Evolutionary conservation across 2,888 invertebrate species (phyloP), one percentile per base, ranked within the genome.

Genomic region (Stictocephala bisonia): DNA sequence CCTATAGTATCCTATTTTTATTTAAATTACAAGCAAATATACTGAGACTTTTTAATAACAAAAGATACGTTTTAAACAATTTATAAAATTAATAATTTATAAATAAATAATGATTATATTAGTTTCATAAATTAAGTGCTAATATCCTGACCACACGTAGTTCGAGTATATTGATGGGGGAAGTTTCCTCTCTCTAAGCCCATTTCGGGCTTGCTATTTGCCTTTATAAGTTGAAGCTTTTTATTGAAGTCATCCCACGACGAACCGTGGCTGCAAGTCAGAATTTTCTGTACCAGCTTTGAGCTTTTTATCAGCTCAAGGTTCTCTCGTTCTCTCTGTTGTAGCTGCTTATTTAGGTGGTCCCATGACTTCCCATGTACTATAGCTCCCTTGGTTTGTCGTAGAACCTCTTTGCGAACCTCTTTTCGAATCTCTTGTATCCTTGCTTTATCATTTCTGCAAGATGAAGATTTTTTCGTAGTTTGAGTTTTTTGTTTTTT

Each of bases 351-450:
- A 31, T 56, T 56, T 3, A 56, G 56, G 9, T 3, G 1, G 29
- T 56, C 56, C 56, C 56, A 56, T 1, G 56, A 56, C 56, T 56
- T 56, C 9, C 56, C 56, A 31, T 56, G 56, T 4, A 56, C 56
- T 1, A 27, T 31, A 2, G 56, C 26, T 7, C 18, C 1, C 56
- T 56, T 56, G 15, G 56, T 56, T 20, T 56, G 56, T 15, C 56
- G 27, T 1, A 56, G n/a, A 1, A 56, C 22, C 2, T 27, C 27
- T 1, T 31, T n/a, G 29, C 31, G n/a, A n/a, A 9, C n/a, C 24
- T 51, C 51, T 4, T 27, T 4, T 4, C 11, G 6, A 4, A 13
- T 1, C 3, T 13, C 6, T 6, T n/a, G n/a, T n/a, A n/a, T n/a
- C n/a, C n/a, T n/a, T n/a, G n/a, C n/a, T n/a, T n/a, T n/a, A n/a